phyloP scores from a whole-genome alignment of 2,888 invertebrate genomes.

The Polyommatus iphigenia region DNA sequence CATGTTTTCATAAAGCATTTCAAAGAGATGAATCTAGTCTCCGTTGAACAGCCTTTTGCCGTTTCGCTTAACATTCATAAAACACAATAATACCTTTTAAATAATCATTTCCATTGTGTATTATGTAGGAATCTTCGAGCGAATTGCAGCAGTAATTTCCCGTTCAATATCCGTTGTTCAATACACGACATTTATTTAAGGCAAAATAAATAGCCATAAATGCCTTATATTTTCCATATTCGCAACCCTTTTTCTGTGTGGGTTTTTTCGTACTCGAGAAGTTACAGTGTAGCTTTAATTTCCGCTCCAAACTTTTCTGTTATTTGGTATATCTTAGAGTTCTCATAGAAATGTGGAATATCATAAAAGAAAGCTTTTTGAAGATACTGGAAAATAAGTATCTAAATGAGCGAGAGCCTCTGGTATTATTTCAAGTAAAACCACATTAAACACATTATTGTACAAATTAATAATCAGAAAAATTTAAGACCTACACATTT shows the following conservation, averaged over 20 bases:
- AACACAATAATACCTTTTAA: conserved; percentile 19
- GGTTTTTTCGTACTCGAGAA: background rate
- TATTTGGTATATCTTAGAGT: background rate
- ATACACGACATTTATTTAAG: conserved; percentile 22
- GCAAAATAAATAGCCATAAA: conserved; percentile 22
- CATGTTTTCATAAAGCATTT: conserved; percentile 5
- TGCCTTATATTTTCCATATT: conserved; percentile 11
- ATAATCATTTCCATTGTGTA: conserved; percentile 4
- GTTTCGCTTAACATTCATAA: conserved; percentile 13
- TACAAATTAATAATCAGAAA: too few species aligned
- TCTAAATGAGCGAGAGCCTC: too few species aligned
- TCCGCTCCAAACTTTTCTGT: conserved; percentile 10
- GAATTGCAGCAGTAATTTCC: conserved; percentile 18
- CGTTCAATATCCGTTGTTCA: conserved; percentile 17
- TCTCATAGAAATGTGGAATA: background rate
- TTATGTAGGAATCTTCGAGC: conserved; percentile 4
- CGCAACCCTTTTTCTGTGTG: background rate
- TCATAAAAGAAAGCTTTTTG: too few species aligned
- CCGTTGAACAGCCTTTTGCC: background rate
- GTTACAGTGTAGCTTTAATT: conserved; percentile 1
- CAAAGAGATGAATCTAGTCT: background rate
- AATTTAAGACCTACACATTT: too few species aligned
- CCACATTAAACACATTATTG: too few species aligned
- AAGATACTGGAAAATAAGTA: too few species aligned
- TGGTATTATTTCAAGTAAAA: too few species aligned